Base-by-base conservation (phyloP, 2,888 invertebrate genomes). In the Scaptomyza reducta region DNA sequence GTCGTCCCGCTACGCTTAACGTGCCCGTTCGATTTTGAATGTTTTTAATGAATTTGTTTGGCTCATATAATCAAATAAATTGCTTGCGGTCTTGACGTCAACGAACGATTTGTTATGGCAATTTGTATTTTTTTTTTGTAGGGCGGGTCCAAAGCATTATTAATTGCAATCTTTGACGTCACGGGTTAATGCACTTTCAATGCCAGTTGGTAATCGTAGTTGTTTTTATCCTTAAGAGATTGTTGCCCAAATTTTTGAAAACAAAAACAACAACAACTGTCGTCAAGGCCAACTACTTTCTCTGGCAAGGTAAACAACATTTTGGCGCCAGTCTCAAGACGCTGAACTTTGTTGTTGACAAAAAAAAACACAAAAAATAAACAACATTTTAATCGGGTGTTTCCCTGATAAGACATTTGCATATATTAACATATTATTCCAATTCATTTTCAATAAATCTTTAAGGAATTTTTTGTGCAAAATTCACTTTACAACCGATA, bases 261-360 rank as follows among this genome's bases (percentile, higher is more conserved):
- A 40, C 14, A 38, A 46, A 18, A 44, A 13, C 40, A 40, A 40
- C 14, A 38, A 46, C 29, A 44, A 13, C 42, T 51, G 16, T 38
- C 50, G 33, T 75, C 88, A 84, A 84, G 84, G 84, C 80, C 88
- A 70, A 70, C 72, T 74, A 61, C 84, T 86, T 84, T 84, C 84
- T 69, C 77, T 61, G 27, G 35, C 84, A 84, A 84, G 84, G 84
- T 72, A 88, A 88, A 84, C 84, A 76, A 88, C 70, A 77, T 86
- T 71, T 57, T 78, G 88, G 86, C 86, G 83, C 88, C 88, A 78
- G 62, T 47, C 45, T 53, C 25, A 38, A 68, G 88, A 47, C 74
- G 74, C 71, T 79, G 79, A 82, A 60, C 83, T 86, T 77, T 79
- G 61, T 69, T 70, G 49, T 62, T 60, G 74, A 74, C 45, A 42